A percentile compares a stretch with the other conserved stretches of the same genome.
Conservation (phyloP, 2,888 invertebrate species). For the Diploptera punctata region DNA sequence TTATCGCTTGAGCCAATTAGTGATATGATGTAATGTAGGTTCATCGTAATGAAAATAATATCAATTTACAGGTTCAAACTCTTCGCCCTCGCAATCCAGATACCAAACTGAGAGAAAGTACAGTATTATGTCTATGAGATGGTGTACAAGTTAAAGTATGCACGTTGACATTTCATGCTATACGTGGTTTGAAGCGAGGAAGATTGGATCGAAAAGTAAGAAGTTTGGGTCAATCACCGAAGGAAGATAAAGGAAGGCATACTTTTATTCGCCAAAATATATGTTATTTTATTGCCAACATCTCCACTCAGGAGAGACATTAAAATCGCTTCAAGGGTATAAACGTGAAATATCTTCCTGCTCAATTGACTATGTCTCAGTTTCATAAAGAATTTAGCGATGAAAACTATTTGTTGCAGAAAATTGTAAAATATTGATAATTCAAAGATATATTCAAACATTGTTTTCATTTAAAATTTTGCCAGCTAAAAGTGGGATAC, state of each 20-base stretch:
- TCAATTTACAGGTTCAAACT: conserved; percentile 10
- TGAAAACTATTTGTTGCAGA: neutral
- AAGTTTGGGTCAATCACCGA: conserved; percentile 1
- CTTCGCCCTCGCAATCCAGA: conserved; percentile 13
- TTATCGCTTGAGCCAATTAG: neutral
- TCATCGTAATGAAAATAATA: conserved; percentile 5
- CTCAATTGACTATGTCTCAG: conserved; percentile 15
- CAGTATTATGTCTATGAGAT: conserved; percentile 13
- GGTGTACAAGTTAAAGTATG: neutral
- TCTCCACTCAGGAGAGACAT: neutral
- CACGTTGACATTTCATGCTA: conserved; percentile 10
- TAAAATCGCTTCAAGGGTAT: conserved; percentile 2
- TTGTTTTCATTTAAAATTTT: conserved; percentile 22
- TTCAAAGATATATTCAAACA: conserved; percentile 19
- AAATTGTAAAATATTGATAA: neutral
- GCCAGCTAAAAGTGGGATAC: neutral
- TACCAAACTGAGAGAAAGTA: conserved; percentile 13
- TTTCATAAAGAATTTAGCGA: conserved; percentile 11
- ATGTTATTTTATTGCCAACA: conserved; percentile 20
- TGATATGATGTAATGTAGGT: neutral
- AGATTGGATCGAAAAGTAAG: conserved; percentile 4
- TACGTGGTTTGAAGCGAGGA: conserved; percentile 18
- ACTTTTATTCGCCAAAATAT: neutral
- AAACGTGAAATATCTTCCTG: conserved; percentile 18
- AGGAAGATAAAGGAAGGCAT: conserved; percentile 12